A percentile compares a stretch with the other conserved stretches of the same genome.
Evolutionary conservation across 2,888 invertebrate species (phyloP).

Genomic region (Hemicrepidius hirtus): DNA sequence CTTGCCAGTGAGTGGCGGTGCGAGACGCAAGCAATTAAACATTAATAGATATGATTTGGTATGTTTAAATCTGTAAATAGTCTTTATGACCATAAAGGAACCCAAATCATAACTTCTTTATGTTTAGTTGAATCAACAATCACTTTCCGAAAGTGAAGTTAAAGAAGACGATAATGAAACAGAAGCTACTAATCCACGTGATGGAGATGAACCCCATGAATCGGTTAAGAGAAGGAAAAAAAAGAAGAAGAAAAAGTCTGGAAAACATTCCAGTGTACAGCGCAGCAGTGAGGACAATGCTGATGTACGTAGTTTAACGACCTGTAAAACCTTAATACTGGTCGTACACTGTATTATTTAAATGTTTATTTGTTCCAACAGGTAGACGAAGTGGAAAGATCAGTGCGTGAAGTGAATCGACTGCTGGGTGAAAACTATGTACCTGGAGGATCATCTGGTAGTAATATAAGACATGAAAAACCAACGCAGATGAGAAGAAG

Average conservation of each 20-base stretch:
- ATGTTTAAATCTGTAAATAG: constrained; percentile 62
- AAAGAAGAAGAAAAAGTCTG: constrained; percentile 79
- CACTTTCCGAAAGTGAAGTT: constrained; percentile 81
- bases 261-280: constrained; percentile 72
- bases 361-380: constrained; percentile 51
- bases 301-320: constrained; percentile 71
- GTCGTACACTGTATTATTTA: too few species aligned
- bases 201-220: constrained; percentile 72
- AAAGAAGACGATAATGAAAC: constrained; percentile 82
- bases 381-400: constrained; percentile 81
- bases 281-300: constrained; percentile 80
- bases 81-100: too few species aligned
- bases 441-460: constrained; percentile 56
- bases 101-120: constrained; percentile 39
- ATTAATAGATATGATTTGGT: constrained; percentile 84
- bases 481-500: constrained; percentile 68
- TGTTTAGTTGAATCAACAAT: constrained; percentile 78
- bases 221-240: constrained; percentile 77
- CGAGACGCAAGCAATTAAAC: constrained; percentile 76
- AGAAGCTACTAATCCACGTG: constrained; percentile 75
- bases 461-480: constrained; percentile 62
- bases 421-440: constrained; percentile 76
- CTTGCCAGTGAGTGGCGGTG: constrained; percentile 72
- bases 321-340: too few species aligned
- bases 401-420: constrained; percentile 80